Conservation (phyloP, 92 coral and sea anemone genomes). For the Pocillopora grandis region DNA sequence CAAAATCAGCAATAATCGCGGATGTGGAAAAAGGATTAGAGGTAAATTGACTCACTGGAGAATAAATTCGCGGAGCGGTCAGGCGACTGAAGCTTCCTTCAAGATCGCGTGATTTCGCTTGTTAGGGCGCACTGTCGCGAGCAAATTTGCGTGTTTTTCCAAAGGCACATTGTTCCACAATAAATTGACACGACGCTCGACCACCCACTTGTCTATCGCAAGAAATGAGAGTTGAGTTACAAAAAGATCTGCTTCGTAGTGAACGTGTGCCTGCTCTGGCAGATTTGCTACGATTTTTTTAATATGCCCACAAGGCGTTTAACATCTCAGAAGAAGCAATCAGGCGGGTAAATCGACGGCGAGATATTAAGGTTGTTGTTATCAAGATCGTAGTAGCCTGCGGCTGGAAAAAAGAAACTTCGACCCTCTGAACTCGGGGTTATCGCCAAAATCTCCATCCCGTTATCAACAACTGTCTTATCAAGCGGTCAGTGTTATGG, state of each 20-base stretch:
- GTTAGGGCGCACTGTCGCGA: not conserved
- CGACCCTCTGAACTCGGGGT: not conserved
- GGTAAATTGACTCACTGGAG: not conserved
- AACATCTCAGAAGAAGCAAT: not conserved
- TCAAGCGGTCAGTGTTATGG: not conserved
- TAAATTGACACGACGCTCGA: not conserved
- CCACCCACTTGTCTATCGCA: conserved; percentile 14
- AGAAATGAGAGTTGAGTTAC: not conserved
- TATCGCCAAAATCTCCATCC: not conserved
- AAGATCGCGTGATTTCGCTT: conserved; percentile 21
- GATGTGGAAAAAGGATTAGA: not conserved
- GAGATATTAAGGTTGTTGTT: not conserved
- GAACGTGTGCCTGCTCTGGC: not conserved
- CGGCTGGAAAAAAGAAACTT: not conserved
- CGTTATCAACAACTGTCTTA: not conserved
- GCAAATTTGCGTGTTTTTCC: not conserved
- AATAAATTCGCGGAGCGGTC: not conserved
- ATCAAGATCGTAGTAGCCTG: not conserved
- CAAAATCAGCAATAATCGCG: not conserved
- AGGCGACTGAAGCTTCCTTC: not conserved
- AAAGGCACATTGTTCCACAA: conserved; percentile 15
- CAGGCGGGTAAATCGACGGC: not conserved
- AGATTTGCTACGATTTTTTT: not conserved
- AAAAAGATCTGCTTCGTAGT: not conserved
- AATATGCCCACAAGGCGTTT: not conserved